Conservation (phyloP, 1,140 invertebrate species). For the Acromyrmex heyeri region DNA sequence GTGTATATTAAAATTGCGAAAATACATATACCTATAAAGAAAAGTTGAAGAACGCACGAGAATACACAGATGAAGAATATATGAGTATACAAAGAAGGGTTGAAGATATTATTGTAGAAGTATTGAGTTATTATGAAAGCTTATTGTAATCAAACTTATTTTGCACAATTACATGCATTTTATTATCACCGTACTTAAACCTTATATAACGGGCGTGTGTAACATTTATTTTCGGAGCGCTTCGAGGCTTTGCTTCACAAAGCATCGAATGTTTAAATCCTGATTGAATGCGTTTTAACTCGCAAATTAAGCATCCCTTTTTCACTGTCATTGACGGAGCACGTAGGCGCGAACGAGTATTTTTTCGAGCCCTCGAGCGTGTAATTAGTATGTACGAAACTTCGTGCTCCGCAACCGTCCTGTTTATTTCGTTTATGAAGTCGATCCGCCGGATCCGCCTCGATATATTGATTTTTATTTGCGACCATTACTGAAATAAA, state of each 20-base stretch:
- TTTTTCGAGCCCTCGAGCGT: slow-evolving; percentile 35
- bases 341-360: slow-evolving; percentile 1
- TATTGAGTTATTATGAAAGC: slow-evolving; percentile 11
- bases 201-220: background rate
- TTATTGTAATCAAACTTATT: background rate
- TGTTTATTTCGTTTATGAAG: slow-evolving; percentile 47
- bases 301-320: slow-evolving; percentile 42
- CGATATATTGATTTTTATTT: slow-evolving; percentile 53
- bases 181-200: slow-evolving; percentile 23
- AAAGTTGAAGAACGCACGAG: too few relatives aligned
- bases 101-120: background rate
- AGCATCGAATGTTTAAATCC: slow-evolving; percentile 9
- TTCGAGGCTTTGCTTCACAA: slow-evolving; percentile 30
- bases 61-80: too few relatives aligned
- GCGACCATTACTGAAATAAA: slow-evolving; percentile 5
- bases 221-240: slow-evolving; percentile 43
- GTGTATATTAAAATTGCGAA: too few relatives aligned
- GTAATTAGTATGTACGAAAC: slow-evolving; percentile 44
- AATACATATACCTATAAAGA: too few relatives aligned
- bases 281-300: slow-evolving; percentile 61
- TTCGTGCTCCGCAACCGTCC: slow-evolving; percentile 16
- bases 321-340: slow-evolving; percentile 51
- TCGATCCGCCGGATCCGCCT: background rate
- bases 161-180: slow-evolving; percentile 23
- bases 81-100: too few relatives aligned